A percentile compares a stretch with the other conserved stretches of the same genome.
Evolutionary conservation across 2,888 invertebrate genomes (phyloP).

Genomic region (Plebejus melissa): DNA sequence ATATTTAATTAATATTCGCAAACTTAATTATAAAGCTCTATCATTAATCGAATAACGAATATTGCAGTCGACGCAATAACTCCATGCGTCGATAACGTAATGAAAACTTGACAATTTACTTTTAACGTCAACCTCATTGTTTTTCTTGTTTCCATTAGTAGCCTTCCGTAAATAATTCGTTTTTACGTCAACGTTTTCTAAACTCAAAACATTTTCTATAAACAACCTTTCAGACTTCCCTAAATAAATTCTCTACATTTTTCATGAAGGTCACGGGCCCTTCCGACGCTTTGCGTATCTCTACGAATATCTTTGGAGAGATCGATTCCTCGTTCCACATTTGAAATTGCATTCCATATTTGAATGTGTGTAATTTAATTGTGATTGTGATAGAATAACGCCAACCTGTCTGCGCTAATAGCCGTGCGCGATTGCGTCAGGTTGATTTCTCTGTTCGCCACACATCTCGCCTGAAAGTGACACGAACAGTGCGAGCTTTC

Average conservation of each 20-base stretch:
- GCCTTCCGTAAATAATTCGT: background rate
- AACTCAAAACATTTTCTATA: background rate
- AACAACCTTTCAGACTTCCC: background rate
- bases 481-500: constrained; percentile 56
- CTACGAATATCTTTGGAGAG: background rate
- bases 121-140: background rate
- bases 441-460: constrained; percentile 46
- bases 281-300: background rate
- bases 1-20: background rate
- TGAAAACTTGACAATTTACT: background rate
- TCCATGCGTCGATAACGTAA: background rate
- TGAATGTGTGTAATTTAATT: constrained; percentile 22
- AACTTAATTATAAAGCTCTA: constrained; percentile 2
- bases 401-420: constrained; percentile 33
- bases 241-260: background rate
- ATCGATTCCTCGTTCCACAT: background rate
- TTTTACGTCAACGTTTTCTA: background rate
- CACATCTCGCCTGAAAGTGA: constrained; percentile 50
- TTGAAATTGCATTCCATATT: constrained; percentile 1
- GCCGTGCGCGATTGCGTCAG: constrained; percentile 49
- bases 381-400: constrained; percentile 28
- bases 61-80: constrained; percentile 2
- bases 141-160: background rate
- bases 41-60: background rate
- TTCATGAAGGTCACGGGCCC: background rate